Conservation (phyloP, 2,797 vertebrate species). For the Coendou prehensilis region DNA sequence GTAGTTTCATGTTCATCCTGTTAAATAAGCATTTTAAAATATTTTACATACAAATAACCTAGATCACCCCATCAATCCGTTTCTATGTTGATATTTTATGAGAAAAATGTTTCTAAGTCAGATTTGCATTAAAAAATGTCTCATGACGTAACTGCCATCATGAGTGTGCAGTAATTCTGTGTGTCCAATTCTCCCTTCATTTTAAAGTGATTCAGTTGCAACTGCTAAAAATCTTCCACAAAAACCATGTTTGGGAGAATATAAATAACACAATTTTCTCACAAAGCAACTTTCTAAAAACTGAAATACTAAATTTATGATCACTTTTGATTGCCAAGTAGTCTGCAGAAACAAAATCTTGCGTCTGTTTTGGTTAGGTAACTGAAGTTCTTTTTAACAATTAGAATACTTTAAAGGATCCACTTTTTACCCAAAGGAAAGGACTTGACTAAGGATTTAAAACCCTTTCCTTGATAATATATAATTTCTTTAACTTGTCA, state of each 20-base stretch:
- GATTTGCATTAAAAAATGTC: constrained; percentile 57
- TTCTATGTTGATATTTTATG: constrained; percentile 69
- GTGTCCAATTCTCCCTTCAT: constrained; percentile 70
- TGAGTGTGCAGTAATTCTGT: constrained; percentile 59
- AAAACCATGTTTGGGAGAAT: constrained; percentile 71
- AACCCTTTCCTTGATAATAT: constrained; percentile 82
- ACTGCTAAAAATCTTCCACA: constrained; percentile 71
- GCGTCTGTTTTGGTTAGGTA: constrained; percentile 81
- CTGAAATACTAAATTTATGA: constrained; percentile 73
- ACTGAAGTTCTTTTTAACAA: constrained; percentile 78
- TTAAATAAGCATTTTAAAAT: constrained; percentile 70
- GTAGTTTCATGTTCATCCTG: constrained; percentile 47
- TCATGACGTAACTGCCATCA: constrained; percentile 39
- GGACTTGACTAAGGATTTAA: constrained; percentile 74
- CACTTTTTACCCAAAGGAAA: constrained; percentile 82
- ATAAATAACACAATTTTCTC: constrained; percentile 74
- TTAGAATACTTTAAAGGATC: constrained; percentile 79
- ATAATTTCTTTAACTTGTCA: constrained; percentile 80
- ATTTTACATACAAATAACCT: constrained; percentile 72
- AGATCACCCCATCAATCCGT: constrained; percentile 70
- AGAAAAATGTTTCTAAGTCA: constrained; percentile 69
- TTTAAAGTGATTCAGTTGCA: constrained; percentile 66
- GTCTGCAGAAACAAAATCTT: constrained; percentile 87
- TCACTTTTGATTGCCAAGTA: constrained; percentile 83
- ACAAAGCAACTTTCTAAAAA: constrained; percentile 80